Evolutionary conservation across 2,888 invertebrate genomes (phyloP), one percentile per base, ranked within the genome.

Genomic region (Eumerus sabulonum): DNA sequence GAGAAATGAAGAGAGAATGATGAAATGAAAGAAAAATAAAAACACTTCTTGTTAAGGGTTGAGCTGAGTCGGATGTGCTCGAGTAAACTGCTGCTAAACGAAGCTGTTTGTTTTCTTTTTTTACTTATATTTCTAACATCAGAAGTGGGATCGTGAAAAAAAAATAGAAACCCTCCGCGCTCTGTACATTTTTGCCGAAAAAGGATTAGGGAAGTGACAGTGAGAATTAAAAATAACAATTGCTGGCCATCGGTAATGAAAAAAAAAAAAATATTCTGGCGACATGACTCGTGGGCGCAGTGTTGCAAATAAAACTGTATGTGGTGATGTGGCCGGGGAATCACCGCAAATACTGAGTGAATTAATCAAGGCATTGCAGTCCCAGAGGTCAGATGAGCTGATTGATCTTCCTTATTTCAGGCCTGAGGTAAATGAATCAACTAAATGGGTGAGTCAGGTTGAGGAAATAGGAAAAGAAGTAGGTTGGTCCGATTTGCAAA

Each of bases 401-500:
- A 14, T 56, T 56, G 44, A 56, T 56, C 57, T 44, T 44, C 44
- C 42, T 27, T 13, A 44, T 48, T 60, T 47, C 18, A 60, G 38
- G 44, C 48, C 47, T 11, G 51, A 63, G 19, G 7, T 12, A 9
- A 63, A 63, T 40, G 44, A 63, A 27, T 40, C 51, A 1, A 12
- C 16, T 27, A 57, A 57, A 35, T 57, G 44, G 13, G 5, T 35
- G 9, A 57, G 45, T 45, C 48, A 62, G n/a, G 42, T 50, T 9
- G 62, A 62, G 19, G 7, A 38, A 48, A 40, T 60, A n/a, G 38
- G 40, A 60, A 60, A 18, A 16, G 59, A 59, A 38, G 35, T 50
- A 27, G 62, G 62, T 40, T 45, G 50, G 44, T 57, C 44, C 11
- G 57, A 57, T 44, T 12, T 57, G 14, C 57, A 57, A 27, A 57